Conservation (phyloP, 2,113 vertebrate genomes). For the Cairina moschata region DNA sequence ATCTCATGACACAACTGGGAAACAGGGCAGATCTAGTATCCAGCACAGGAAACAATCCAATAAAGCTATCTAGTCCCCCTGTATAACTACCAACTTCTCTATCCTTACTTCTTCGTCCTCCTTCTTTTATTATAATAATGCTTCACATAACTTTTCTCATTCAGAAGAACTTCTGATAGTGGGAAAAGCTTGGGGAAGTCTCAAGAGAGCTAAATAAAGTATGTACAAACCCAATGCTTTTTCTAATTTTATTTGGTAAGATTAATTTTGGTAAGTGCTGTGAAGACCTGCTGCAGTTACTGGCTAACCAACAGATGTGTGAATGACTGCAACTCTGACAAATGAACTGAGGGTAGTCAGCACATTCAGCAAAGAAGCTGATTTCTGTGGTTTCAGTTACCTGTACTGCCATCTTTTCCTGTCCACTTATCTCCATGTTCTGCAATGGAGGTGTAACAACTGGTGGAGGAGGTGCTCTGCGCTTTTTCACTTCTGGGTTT, state of each 20-base stretch:
- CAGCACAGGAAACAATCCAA: background rate
- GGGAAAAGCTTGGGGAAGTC: background rate
- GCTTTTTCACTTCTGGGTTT: conserved; percentile 86
- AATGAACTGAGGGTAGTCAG: background rate
- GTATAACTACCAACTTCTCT: background rate
- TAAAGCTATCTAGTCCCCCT: background rate
- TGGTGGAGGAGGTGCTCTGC: conserved; percentile 86
- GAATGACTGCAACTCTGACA: background rate
- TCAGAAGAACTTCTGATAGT: background rate
- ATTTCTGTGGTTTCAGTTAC: conserved; percentile 36
- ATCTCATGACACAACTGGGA: background rate
- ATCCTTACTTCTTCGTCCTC: background rate
- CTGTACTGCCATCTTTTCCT: conserved; percentile 66
- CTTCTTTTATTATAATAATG: background rate
- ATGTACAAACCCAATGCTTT: background rate
- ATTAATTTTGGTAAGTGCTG: background rate
- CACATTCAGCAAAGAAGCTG: background rate
- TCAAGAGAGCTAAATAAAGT: background rate
- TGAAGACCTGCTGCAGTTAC: background rate
- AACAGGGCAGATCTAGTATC: background rate
- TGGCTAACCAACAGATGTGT: background rate
- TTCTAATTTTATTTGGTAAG: background rate
- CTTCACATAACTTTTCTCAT: background rate
- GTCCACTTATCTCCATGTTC: background rate
- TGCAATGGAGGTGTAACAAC: conserved; percentile 9